phyloP scores from a whole-genome alignment of 2,797 vertebrate genomes.

The Trachurus trachurus region DNA sequence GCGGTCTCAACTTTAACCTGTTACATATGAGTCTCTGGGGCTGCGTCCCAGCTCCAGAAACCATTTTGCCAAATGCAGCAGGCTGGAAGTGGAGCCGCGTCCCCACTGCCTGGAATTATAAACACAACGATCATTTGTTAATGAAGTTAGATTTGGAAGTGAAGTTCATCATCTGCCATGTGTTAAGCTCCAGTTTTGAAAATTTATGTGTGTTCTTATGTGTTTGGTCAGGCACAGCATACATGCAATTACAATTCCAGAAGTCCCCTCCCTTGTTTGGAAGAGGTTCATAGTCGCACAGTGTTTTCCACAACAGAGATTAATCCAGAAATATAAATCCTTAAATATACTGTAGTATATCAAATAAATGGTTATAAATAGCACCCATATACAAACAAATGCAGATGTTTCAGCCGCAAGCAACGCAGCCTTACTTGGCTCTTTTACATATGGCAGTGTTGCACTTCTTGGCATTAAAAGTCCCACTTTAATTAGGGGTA shows the following conservation, averaged over 20 bases:
- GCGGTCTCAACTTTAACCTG: slow-evolving; percentile 69
- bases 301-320: slow-evolving; percentile 78
- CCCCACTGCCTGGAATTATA: slow-evolving; percentile 38
- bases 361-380: slow-evolving; percentile 79
- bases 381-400: slow-evolving; percentile 65
- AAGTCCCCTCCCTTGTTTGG: slow-evolving; percentile 73
- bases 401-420: slow-evolving; percentile 61
- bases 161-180: slow-evolving; percentile 61
- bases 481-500: slow-evolving; percentile 20
- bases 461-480: slow-evolving; percentile 17
- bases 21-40: slow-evolving; percentile 53
- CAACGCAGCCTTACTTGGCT: slow-evolving; percentile 23
- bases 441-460: slow-evolving; percentile 2
- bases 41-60: slow-evolving; percentile 42
- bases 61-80: slow-evolving; percentile 38
- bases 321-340: slow-evolving; percentile 77
- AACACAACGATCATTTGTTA: slow-evolving; percentile 52
- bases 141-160: slow-evolving; percentile 63
- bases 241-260: slow-evolving; percentile 73
- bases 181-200: slow-evolving; percentile 50
- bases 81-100: slow-evolving; percentile 24
- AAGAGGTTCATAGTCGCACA: slow-evolving; percentile 71
- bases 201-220: slow-evolving; percentile 73
- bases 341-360: slow-evolving; percentile 73
- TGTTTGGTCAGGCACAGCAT: slow-evolving; percentile 76